These are phyloP conservation scores for Ginglymostoma cirratum DNA, from an alignment of 2,113 vertebrate genomes.

Conservation along the genomic window DNA sequence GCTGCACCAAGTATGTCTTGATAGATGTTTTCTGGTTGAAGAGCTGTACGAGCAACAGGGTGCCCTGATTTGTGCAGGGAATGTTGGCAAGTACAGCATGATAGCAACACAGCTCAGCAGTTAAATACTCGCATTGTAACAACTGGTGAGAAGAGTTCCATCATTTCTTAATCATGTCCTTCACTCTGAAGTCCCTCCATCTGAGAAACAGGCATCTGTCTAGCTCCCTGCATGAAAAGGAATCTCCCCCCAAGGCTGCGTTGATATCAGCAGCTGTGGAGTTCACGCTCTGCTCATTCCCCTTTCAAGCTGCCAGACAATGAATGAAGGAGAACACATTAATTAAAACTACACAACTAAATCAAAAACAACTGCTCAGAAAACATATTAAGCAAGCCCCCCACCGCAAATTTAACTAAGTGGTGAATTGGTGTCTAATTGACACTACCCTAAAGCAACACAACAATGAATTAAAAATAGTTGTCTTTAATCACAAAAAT, in stretches of 20 bases:
- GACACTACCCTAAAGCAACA: background rate
- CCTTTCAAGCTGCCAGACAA: constrained; percentile 23
- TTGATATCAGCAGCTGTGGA: background rate
- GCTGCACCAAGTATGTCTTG: background rate
- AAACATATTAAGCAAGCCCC: constrained; percentile 21
- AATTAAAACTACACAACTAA: constrained; percentile 33
- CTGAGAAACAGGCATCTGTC: constrained; percentile 7
- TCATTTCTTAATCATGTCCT: constrained; percentile 32
- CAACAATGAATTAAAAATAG: background rate
- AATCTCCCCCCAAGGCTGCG: background rate
- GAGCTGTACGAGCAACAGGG: background rate
- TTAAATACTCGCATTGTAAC: background rate
- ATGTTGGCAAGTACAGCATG: background rate
- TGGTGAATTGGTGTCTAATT: background rate
- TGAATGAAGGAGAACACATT: constrained; percentile 16
- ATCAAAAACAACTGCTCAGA: constrained; percentile 13
- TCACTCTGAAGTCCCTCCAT: constrained; percentile 7
- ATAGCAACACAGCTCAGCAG: background rate
- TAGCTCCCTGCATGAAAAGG: background rate
- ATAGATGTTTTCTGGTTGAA: background rate
- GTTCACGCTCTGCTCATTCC: constrained; percentile 24
- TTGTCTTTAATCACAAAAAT: too few relatives aligned
- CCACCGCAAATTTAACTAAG: background rate
- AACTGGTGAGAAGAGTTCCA: constrained; percentile 20
- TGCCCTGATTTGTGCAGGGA: background rate